Evolutionary conservation across 2,888 invertebrate species (phyloP), one percentile per base, ranked within the genome.

Genomic region (Cremastinae sp.): DNA sequence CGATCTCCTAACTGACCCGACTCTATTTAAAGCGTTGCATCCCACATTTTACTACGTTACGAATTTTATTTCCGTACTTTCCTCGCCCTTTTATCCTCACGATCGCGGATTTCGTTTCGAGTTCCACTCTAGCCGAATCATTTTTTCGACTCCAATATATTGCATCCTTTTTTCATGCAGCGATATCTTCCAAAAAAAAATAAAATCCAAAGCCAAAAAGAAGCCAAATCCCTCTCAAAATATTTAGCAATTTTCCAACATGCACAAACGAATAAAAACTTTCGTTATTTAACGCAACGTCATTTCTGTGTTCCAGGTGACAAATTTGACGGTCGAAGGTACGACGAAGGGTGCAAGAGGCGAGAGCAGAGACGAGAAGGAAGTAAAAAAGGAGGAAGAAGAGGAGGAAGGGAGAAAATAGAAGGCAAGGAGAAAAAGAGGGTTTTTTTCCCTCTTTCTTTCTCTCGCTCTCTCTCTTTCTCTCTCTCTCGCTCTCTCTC

Each of bases 21-120:
- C 73, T 80, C 78, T 80, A 79, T 80, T 80, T 80, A 73, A 78
- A 78, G 75, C 58, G 41, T 69, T 58, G 78, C 79, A 78, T 79
- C 80, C 70, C 78, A 73, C 74, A 79, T 80, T 79, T 79, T 75
- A 78, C 76, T 76, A 74, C 74, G 71, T 71, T 74, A 73, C 79
- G 72, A 79, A 78, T 80, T 75, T 74, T 79, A 79, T 79, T 80
- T 70, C 72, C 55, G 69, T 56, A 47, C 20, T 51, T 59, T 51
- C 8, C 20, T 37, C 51, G 61, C 59, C 51, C 43, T 69, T 62
- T 28, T 51, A 37, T 61, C 28, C 61, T 47, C 49, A 12, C 5
- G 2, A 28, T 28, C 28, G 28, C 5, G 28, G 28, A 2, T 28
- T 28, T 28, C 28, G 2, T 5, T 28, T 28, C 28, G 28, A n/a